Conservation (phyloP, 2,797 vertebrate genomes). For the Perodicticus potto region DNA sequence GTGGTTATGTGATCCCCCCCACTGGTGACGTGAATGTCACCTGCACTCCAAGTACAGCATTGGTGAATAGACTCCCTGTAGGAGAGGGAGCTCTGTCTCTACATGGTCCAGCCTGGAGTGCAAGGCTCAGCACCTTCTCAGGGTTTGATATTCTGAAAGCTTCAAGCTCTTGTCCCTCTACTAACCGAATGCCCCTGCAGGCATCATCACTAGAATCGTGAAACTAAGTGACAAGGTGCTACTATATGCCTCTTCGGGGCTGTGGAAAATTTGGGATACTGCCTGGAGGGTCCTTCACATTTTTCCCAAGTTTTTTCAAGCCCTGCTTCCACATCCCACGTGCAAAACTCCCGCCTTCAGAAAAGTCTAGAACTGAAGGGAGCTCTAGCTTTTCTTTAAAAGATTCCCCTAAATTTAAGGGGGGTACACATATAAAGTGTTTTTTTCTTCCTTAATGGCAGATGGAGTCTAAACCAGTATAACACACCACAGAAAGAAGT, state of each 20-base stretch:
- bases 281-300: background rate
- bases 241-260: background rate
- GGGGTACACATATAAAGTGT: background rate
- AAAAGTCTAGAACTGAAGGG: background rate
- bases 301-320: background rate
- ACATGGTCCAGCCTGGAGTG: background rate
- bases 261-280: background rate
- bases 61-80: background rate
- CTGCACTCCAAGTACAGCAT: background rate
- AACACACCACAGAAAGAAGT: background rate
- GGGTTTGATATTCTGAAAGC: background rate
- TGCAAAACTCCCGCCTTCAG: background rate
- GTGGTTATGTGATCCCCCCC: background rate
- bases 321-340: background rate
- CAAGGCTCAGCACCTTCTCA: background rate
- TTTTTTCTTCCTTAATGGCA: background rate
- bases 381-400: background rate
- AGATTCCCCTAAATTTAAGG: background rate
- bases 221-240: accelerated
- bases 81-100: background rate
- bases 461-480: background rate
- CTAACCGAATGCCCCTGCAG: background rate
- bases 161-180: background rate
- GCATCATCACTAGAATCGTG: background rate
- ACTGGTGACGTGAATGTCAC: background rate